Evolutionary conservation across 2,888 invertebrate genomes (phyloP), one percentile per base, ranked within the genome.

Genomic region (Synanthedon vespiformis): DNA sequence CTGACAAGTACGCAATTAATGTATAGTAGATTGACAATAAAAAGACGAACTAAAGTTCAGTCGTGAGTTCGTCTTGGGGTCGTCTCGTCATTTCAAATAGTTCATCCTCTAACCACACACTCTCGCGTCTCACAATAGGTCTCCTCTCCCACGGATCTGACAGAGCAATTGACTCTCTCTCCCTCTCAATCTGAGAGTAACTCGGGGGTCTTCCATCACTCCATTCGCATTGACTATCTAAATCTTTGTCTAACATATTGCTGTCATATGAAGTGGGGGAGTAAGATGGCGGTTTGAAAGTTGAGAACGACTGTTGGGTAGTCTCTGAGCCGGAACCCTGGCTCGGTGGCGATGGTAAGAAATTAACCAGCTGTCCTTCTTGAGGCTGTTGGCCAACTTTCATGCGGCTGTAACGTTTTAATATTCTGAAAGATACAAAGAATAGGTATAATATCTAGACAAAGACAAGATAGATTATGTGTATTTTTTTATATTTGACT

Each of bases 31-130:
- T 34, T 34, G 8, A 8, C 8, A 34, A 34, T 34, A 34, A 34
- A 34, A 34, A 34, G 8, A 34, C 34, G 34, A 34, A 34, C 82
- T 87, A 95, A 78, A 94, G 89, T 89, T 95, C 95, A 67, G 95
- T 95, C 67, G 95, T 95, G 64, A 95, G 93, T 85, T 95, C 95
- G 80, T 95, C 95, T 82, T 95, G 95, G 51, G 95, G 95, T 67
- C 95, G 89, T 77, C 94, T 93, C 54, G 94, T 94, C 76, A 95
- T 89, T 72, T 94, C 93, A 65, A 93, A 92, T 70, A 94, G 93
- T 77, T 95, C 95, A 67, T 95, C 93, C 67, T 93, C 94, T 54
- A 93, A 77, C 90, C 92, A 92, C 50, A 92, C 88, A 53, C 91
- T 90, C 67, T 90, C 84, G 52, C 88, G 70, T 53, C 86, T 74